Conservation (phyloP, 1,140 invertebrate species). For the Drosophila truncata region DNA sequence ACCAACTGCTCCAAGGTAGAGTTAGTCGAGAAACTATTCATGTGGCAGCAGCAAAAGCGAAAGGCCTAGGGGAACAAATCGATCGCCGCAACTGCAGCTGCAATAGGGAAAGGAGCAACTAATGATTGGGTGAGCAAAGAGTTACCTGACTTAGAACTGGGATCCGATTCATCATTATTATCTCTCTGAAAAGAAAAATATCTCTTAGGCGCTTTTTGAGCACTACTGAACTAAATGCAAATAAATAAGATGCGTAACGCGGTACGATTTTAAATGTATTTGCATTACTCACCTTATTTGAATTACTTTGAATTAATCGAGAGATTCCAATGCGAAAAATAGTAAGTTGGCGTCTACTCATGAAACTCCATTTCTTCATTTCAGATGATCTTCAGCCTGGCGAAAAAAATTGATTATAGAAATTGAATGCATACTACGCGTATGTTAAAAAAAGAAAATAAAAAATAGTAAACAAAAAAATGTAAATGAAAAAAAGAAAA, state of each 20-base stretch:
- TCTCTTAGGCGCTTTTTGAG: too few species aligned
- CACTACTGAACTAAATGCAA: background rate
- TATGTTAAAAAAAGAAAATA: slow-evolving; percentile 55
- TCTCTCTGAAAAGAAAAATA: background rate
- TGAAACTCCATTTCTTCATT: slow-evolving; percentile 33
- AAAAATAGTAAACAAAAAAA: slow-evolving; percentile 61
- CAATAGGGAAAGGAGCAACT: slow-evolving; percentile 61
- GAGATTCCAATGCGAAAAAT: background rate
- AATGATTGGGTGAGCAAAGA: slow-evolving; percentile 58
- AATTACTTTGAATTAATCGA: background rate
- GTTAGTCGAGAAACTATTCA: slow-evolving; percentile 72
- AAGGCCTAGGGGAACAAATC: slow-evolving; percentile 53
- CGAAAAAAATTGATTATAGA: slow-evolving; percentile 50
- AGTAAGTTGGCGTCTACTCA: slow-evolving; percentile 3
- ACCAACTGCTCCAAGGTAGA: slow-evolving; percentile 73
- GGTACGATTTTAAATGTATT: background rate
- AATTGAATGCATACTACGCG: slow-evolving; percentile 42
- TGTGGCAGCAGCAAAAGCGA: slow-evolving; percentile 76
- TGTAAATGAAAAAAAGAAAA: slow-evolving; percentile 56
- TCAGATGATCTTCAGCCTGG: slow-evolving; percentile 65
- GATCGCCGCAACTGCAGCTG: slow-evolving; percentile 38
- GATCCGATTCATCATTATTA: background rate
- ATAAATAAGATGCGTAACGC: background rate
- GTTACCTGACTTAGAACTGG: background rate
- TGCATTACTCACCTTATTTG: background rate